Base-by-base conservation (phyloP, 2,888 invertebrate species). In the Laothoe populi region DNA sequence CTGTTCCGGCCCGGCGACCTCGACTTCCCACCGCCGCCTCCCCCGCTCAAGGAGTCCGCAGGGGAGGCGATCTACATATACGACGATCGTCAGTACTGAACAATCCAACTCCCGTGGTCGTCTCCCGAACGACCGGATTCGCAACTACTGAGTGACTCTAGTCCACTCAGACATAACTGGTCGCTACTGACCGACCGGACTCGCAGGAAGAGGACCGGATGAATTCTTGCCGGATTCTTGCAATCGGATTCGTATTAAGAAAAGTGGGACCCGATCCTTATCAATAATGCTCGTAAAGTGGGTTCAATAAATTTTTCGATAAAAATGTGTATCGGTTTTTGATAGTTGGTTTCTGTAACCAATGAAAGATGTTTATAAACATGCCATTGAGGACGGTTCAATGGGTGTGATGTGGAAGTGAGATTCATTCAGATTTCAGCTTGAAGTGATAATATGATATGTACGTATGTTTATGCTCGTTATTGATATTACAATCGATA, bases 1-100 rank as follows among this genome's bases (percentile, higher is more conserved):
- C 84, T 92, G 66, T 92, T 92, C 84, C 77, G 92, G 68, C 88
- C 91, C 1, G 91, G 88, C 19, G 89, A 88, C 58, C 85, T 86
- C 35, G 90, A 86, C 81, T 92, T 86, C 87, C 92, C 84, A 64
- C 91, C 84, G 74, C 88, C 80, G 63, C 92, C 78, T 66, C 92
- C 80, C 67, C 93, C 94, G 63, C 92, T 81, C 72, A 95, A 95
- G 79, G 95, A 95, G 74, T 94, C 95, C 66, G 95, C 95, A 45
- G 95, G 95, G 5, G 95, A 95, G 78, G 95, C 95, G 49, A 95
- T 95, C 71, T 92, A 92, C 77, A 92, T 92, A 26, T 92, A 92
- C 83, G 90, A 92, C 74, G 91, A 92, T 70, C 87, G 87, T 67
- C 90, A 88, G 77, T 92, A 92, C 73, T 90, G 88, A 88, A 74